Conservation (phyloP, 1,140 invertebrate genomes). For the Helicoverpa armigera region DNA sequence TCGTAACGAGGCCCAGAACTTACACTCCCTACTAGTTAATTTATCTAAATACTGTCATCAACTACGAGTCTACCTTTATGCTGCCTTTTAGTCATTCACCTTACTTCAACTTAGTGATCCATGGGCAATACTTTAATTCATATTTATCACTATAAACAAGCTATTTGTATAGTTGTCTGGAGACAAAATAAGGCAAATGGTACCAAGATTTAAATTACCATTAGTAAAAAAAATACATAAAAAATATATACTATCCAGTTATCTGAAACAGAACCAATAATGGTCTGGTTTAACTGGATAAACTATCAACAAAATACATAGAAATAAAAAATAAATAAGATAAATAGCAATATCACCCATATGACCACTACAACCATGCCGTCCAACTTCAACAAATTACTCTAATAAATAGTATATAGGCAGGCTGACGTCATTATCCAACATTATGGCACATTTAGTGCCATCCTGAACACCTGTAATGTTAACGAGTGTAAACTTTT, state of each 20-base stretch:
- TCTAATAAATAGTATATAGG: slow-evolving; percentile 43
- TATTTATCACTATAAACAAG: not conserved
- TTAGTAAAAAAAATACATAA: not conserved
- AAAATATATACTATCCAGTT: no score
- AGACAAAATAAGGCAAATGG: slow-evolving; percentile 8
- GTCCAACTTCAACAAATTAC: slow-evolving; percentile 42
- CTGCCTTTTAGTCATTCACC: slow-evolving; percentile 48
- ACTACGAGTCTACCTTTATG: slow-evolving; percentile 41
- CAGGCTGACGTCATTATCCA: not conserved
- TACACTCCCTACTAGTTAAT: slow-evolving; percentile 44
- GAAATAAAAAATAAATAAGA: not conserved
- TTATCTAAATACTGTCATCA: slow-evolving; percentile 44
- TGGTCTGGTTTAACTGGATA: not conserved
- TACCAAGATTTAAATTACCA: not conserved
- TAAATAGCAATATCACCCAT: slow-evolving; percentile 26
- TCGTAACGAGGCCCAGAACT: slow-evolving; percentile 41
- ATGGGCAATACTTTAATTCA: not conserved
- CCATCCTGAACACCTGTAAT: not conserved
- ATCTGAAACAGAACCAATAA: not conserved
- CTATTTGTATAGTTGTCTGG: slow-evolving; percentile 10
- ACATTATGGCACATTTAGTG: not conserved
- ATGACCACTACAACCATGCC: slow-evolving; percentile 1
- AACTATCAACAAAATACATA: not conserved
- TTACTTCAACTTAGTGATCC: slow-evolving; percentile 25
- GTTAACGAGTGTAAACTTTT: not conserved